Evolutionary conservation across 2,113 vertebrate genomes (phyloP).

Genomic region (Lepus americanus): DNA sequence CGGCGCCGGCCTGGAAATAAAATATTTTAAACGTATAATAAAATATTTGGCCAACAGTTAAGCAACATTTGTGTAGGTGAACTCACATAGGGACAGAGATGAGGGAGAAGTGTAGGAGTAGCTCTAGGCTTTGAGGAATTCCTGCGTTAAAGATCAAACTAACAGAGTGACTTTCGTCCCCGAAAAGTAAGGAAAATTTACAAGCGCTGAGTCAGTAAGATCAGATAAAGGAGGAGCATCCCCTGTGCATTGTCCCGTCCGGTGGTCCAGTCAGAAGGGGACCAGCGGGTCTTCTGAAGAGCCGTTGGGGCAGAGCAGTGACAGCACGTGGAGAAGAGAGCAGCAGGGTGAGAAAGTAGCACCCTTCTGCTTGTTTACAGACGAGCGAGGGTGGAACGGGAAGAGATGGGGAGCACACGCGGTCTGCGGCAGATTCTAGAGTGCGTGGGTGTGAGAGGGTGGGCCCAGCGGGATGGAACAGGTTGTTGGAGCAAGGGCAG

Average conservation of each 20-base stretch:
- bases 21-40: background rate
- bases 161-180: background rate
- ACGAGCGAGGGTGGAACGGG: background rate
- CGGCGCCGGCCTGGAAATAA: background rate
- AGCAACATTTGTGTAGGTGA: too few relatives aligned
- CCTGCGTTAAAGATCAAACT: background rate
- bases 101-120: too few relatives aligned
- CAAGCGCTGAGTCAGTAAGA: background rate
- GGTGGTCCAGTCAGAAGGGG: background rate
- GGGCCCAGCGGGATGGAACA: background rate
- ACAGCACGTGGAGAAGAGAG: background rate
- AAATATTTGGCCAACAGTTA: background rate
- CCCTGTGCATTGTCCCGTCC: background rate
- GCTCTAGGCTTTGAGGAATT: background rate
- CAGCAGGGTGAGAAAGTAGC: background rate
- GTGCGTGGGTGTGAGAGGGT: background rate
- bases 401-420: background rate
- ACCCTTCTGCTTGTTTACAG: background rate
- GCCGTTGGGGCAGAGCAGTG: background rate
- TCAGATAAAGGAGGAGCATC: background rate
- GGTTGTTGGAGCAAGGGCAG: background rate
- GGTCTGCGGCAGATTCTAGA: background rate
- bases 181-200: too few relatives aligned
- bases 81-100: background rate
- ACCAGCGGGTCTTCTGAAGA: background rate